A percentile compares a stretch with the other conserved stretches of the same genome.
These are phyloP conservation scores for Electrophaes corylata DNA, from an alignment of 2,888 invertebrate species.

Conservation along the genomic window DNA sequence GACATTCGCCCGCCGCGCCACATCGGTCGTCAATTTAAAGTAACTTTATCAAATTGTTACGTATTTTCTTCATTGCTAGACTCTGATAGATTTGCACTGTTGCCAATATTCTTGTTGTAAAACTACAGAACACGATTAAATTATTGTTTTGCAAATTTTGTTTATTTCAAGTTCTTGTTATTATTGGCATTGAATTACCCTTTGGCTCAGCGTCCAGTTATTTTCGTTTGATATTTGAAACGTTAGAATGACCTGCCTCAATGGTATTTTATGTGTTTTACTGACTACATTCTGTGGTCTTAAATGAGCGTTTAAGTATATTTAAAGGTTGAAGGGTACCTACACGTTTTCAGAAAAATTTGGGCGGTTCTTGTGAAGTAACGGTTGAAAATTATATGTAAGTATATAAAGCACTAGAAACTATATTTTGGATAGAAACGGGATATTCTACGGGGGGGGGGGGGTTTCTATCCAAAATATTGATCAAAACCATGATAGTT, in stretches of 20 bases:
- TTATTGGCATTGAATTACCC: conserved; percentile 39
- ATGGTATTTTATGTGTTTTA: neutral
- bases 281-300: neutral
- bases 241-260: conserved; percentile 51
- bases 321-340: neutral
- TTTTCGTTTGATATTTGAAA: conserved; percentile 26
- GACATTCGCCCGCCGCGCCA: too few relatives aligned
- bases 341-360: too few relatives aligned
- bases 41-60: neutral
- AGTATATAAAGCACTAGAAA: too few relatives aligned
- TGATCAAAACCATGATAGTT: too few relatives aligned
- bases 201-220: conserved; percentile 33
- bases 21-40: neutral
- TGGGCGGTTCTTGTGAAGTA: too few relatives aligned
- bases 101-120: conserved; percentile 2
- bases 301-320: neutral
- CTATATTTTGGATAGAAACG: too few relatives aligned
- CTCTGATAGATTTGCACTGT: neutral
- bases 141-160: conserved; percentile 28
- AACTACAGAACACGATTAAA: conserved; percentile 25
- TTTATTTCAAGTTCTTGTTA: conserved; percentile 26
- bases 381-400: too few relatives aligned
- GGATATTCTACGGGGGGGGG: too few relatives aligned
- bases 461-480: too few relatives aligned
- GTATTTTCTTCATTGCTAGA: neutral